Percentiles rank a stretch among this genome's conserved stretches.
These are phyloP conservation scores for Oikopleura dioica DNA, from an alignment of 23 tunicate species.

Conservation along the genomic window DNA sequence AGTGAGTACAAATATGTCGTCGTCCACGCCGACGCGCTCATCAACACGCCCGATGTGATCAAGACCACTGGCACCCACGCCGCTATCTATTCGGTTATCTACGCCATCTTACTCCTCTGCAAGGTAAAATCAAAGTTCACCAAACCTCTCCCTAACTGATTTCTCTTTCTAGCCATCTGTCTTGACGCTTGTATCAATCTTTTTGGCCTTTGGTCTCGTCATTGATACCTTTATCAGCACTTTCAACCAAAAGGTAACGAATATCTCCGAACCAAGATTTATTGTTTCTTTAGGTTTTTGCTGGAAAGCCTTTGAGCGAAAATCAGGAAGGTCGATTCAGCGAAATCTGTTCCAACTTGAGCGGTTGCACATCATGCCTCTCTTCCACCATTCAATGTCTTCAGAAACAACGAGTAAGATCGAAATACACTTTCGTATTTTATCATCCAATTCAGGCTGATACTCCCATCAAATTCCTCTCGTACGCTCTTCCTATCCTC, in stretches of 20 bases:
- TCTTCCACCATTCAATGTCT: background rate
- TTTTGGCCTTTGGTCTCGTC: background rate
- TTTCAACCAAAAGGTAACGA: conserved; percentile 7
- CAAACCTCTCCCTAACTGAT: too few species aligned
- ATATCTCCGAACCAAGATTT: background rate
- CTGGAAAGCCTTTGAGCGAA: background rate
- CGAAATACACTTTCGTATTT: background rate
- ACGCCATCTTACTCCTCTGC: background rate
- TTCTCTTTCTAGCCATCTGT: background rate
- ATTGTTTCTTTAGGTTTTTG: background rate
- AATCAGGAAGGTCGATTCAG: background rate
- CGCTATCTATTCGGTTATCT: background rate
- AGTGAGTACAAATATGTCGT: background rate
- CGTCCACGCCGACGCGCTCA: background rate
- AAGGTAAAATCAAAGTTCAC: too few species aligned
- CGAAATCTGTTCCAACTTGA: background rate
- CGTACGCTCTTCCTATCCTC: background rate
- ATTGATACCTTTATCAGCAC: background rate
- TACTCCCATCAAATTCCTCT: background rate
- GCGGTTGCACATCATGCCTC: background rate
- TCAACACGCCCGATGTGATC: background rate
- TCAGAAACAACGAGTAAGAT: background rate
- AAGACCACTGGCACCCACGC: conserved; percentile 3
- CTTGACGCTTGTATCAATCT: background rate
- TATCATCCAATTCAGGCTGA: background rate